Conservation (phyloP, 1,140 invertebrate genomes). For the Atta cephalotes region DNA sequence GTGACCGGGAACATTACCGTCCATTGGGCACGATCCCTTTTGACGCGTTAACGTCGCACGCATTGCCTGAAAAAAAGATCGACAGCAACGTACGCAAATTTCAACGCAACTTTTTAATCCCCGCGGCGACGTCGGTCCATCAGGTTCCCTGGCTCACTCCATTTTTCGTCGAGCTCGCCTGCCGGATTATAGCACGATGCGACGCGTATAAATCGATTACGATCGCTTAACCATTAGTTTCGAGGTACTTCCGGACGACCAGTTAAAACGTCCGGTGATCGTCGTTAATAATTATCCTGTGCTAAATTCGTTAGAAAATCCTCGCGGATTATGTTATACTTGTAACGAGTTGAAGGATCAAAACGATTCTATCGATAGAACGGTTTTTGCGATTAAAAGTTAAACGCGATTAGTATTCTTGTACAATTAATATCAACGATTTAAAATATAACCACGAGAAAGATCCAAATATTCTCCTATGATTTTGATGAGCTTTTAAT, state of each 20-base stretch:
- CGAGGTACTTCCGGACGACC: conserved; percentile 35
- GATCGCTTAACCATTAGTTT: conserved; percentile 52
- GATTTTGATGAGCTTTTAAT: no score
- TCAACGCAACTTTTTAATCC: conserved; percentile 50
- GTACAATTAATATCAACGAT: not conserved
- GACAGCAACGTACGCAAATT: conserved; percentile 21
- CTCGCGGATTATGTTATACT: conserved; percentile 43
- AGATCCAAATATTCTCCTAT: no score
- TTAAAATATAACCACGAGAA: not conserved
- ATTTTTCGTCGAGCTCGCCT: conserved; percentile 18
- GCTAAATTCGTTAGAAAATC: not conserved
- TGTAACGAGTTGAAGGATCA: conserved; percentile 42
- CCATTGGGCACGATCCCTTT: conserved; percentile 35
- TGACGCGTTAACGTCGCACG: conserved; percentile 50
- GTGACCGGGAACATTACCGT: conserved; percentile 32
- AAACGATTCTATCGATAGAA: conserved; percentile 33
- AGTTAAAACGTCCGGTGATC: conserved; percentile 40
- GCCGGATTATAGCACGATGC: conserved; percentile 35
- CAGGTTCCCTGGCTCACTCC: conserved; percentile 1
- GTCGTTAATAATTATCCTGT: conserved; percentile 57
- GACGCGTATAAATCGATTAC: conserved; percentile 58
- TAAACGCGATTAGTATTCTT: not conserved
- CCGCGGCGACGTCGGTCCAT: conserved; percentile 18
- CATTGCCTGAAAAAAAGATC: not conserved
- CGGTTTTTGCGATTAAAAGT: conserved; percentile 26